Conservation (phyloP, 2,113 vertebrate genomes). For the Penelope pileata region DNA sequence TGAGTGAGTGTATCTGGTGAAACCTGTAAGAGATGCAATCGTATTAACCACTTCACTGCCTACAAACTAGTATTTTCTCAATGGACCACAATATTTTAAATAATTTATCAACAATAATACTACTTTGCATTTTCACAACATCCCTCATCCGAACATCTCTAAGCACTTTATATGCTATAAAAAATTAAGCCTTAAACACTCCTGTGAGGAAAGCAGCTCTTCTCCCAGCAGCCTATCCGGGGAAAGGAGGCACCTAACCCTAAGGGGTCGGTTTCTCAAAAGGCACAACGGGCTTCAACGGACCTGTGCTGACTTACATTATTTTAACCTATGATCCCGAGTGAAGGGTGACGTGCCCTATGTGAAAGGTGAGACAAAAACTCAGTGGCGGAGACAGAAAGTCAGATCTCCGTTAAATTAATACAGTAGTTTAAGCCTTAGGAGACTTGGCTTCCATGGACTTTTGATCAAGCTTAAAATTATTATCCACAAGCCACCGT, state of each 20-base stretch:
- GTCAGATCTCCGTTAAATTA: slow-evolving; percentile 24
- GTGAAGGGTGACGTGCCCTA: not conserved
- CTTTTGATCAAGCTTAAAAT: slow-evolving; percentile 59
- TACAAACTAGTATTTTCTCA: slow-evolving; percentile 74
- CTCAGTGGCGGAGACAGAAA: not conserved
- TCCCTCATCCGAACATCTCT: slow-evolving; percentile 59
- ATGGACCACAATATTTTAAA: slow-evolving; percentile 77
- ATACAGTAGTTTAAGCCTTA: slow-evolving; percentile 44
- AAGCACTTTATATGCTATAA: slow-evolving; percentile 71
- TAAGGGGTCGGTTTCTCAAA: not conserved
- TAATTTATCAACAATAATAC: slow-evolving; percentile 75
- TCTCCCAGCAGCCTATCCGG: not conserved
- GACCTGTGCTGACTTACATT: not conserved
- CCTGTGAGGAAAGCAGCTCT: slow-evolving; percentile 52
- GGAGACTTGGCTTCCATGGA: slow-evolving; percentile 47
- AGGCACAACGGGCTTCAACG: not conserved
- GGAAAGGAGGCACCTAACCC: slow-evolving; percentile 6
- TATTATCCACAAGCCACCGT: slow-evolving; percentile 16
- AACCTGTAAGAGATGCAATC: slow-evolving; percentile 81
- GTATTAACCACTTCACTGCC: slow-evolving; percentile 81
- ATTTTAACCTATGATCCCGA: slow-evolving; percentile 7
- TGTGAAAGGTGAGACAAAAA: slow-evolving; percentile 36
- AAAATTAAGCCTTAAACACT: slow-evolving; percentile 67
- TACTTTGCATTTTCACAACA: slow-evolving; percentile 72
- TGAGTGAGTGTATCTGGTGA: slow-evolving; percentile 83